Base-by-base conservation (phyloP, 2,888 invertebrate genomes). In the Quadriops clusia region DNA sequence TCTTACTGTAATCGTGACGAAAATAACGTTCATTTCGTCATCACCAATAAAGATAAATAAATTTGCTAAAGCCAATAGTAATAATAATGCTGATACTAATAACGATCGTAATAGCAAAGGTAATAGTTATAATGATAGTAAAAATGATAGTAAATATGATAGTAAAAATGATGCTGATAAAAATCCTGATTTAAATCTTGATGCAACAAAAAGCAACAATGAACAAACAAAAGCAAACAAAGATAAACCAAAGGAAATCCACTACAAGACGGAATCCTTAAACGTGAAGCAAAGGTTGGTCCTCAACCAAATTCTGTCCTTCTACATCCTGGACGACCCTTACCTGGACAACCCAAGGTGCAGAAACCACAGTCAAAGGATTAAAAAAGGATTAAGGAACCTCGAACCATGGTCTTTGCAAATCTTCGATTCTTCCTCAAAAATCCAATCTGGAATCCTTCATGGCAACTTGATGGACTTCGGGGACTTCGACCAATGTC, bases 361-460 rank as follows among this genome's bases (percentile, higher is more conserved):
- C 37, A 47, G 40, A 31, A 45, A 48, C 30, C 53, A 56, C 33
- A 46, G 45, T 12, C 36, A 40, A 15, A 49, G 49, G 36, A 55
- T 46, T 37, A 51, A 51, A 38, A 28, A 38, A 9, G 49, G 43
- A 24, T 36, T 53, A 13, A 39, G 51, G 33, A 43, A 46, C 14
- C 45, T 54, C 23, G 50, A 55, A 45, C 50, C 53, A 9, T 57
- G 55, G 54, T 54, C 54, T 15, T 34, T 54, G 23, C 45, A 53
- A 48, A 56, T 67, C 65, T 40, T 64, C 14, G 67, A 68, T 43
- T 51, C 67, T 1, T 61, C 62, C 3, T 61, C 65, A 3, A 67
- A 65, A 44, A 38, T 64, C 2, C 65, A 62, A 17, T 50, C 59
- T 5, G 65, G 66, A 3, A 37, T 67, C 9, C 41, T 65, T 4